phyloP scores from a whole-genome alignment of 1,140 invertebrate genomes.

The Matsumurasca onukii region DNA sequence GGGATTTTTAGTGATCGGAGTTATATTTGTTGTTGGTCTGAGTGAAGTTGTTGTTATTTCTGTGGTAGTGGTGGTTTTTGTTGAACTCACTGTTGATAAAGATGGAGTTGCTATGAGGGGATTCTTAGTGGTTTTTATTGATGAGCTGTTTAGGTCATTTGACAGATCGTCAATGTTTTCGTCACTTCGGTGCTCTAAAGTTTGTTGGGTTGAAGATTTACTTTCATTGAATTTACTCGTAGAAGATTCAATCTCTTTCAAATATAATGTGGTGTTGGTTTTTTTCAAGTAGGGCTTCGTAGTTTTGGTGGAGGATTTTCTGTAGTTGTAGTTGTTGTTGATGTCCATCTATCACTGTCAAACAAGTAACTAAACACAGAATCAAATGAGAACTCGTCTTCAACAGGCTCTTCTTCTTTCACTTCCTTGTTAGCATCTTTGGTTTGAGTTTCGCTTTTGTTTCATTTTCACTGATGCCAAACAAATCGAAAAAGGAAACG shows the following conservation, averaged over 20 bases:
- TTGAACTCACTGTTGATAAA: too few relatives aligned
- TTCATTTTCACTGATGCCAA: slow-evolving; percentile 19
- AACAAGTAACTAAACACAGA: slow-evolving; percentile 33
- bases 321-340: neutral
- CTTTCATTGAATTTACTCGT: neutral
- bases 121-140: too few relatives aligned
- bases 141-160: neutral
- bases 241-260: neutral
- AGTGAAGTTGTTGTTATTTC: too few relatives aligned
- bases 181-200: slow-evolving; percentile 2
- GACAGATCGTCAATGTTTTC: neutral
- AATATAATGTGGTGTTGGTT: neutral
- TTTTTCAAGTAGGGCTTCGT: too few relatives aligned
- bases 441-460: slow-evolving; percentile 36
- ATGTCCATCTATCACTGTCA: slow-evolving; percentile 24
- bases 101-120: too few relatives aligned
- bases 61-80: too few relatives aligned
- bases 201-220: neutral
- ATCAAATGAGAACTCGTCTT: slow-evolving; percentile 33
- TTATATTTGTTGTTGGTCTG: neutral
- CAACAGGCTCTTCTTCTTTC: slow-evolving; percentile 14
- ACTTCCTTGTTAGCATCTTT: slow-evolving; percentile 15
- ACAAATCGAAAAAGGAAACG: neutral
- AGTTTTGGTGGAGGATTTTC: neutral
- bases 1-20: neutral